Evolutionary conservation across 2,797 vertebrate species (phyloP).

Genomic region (Euthynnus affinis): DNA sequence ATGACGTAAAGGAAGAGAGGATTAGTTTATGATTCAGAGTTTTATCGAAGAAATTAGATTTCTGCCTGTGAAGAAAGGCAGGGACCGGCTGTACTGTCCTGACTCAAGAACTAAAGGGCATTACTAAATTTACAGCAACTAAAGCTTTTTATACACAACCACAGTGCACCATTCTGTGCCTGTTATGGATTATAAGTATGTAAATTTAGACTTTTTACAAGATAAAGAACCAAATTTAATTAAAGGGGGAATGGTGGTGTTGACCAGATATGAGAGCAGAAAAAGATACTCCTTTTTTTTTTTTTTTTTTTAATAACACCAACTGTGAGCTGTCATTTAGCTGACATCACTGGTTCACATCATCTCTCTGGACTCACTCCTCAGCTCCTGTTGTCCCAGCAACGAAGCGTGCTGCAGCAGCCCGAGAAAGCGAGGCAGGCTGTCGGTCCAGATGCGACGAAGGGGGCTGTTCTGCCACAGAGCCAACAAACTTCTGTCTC

Average conservation of each 20-base stretch:
- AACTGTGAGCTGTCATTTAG: neutral
- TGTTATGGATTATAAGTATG: too few species aligned
- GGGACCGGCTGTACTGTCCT: neutral
- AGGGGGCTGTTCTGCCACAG: constrained; percentile 81
- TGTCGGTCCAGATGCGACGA: constrained; percentile 66
- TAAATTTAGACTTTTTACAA: too few species aligned
- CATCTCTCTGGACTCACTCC: constrained; percentile 81
- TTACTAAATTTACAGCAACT: neutral
- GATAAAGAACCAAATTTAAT: too few species aligned
- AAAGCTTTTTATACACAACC: neutral
- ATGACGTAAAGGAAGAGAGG: constrained; percentile 8
- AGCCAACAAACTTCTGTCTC: constrained; percentile 32
- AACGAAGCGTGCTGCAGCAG: constrained; percentile 81
- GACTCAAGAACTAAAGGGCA: neutral
- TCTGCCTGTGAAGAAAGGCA: constrained; percentile 14
- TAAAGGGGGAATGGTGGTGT: too few species aligned
- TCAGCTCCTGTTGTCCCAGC: constrained; percentile 88
- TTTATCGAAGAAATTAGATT: constrained; percentile 27
- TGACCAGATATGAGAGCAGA: too few species aligned
- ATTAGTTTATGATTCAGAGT: constrained; percentile 27
- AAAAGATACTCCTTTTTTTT: too few species aligned
- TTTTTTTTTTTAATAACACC: neutral
- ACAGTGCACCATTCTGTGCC: neutral
- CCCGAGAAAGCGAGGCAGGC: constrained; percentile 78
- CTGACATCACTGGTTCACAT: neutral